A percentile compares a stretch with the other conserved stretches of the same genome.
Evolutionary conservation across 2,888 invertebrate genomes (phyloP).

Genomic region (Drosophila falleni): DNA sequence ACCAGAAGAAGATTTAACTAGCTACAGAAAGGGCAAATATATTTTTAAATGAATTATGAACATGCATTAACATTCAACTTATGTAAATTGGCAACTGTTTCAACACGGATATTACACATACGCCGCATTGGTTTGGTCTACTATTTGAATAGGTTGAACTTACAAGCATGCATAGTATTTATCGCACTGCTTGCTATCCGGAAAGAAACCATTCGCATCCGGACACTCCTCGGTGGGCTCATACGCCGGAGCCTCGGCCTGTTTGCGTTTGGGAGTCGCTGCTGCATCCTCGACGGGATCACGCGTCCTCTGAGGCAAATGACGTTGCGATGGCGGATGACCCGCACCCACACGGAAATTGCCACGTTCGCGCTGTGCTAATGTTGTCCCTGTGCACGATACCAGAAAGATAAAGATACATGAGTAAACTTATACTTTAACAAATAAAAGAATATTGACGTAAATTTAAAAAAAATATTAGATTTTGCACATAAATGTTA

Average conservation of each 20-base stretch:
- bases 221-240: slow-evolving; percentile 91
- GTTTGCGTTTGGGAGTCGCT: slow-evolving; percentile 66
- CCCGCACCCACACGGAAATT: slow-evolving; percentile 76
- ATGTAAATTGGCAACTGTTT: not conserved
- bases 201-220: slow-evolving; percentile 92
- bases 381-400: slow-evolving; percentile 67
- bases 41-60: not conserved
- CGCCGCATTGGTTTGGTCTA: slow-evolving; percentile 5
- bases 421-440: not conserved
- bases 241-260: slow-evolving; percentile 84
- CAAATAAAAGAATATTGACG: not conserved
- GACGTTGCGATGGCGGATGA: slow-evolving; percentile 81
- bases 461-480: not conserved
- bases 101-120: slow-evolving; percentile 17
- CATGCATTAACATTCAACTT: not conserved
- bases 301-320: slow-evolving; percentile 77
- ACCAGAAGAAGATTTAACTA: not conserved
- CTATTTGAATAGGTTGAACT: slow-evolving; percentile 51
- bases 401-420: slow-evolving; percentile 7
- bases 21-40: not conserved
- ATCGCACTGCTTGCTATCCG: slow-evolving; percentile 94
- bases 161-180: slow-evolving; percentile 93
- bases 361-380: slow-evolving; percentile 75
- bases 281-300: slow-evolving; percentile 69
- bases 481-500: not conserved